Base-by-base conservation (phyloP, 1,140 invertebrate genomes). In the Aphelinus certus region DNA sequence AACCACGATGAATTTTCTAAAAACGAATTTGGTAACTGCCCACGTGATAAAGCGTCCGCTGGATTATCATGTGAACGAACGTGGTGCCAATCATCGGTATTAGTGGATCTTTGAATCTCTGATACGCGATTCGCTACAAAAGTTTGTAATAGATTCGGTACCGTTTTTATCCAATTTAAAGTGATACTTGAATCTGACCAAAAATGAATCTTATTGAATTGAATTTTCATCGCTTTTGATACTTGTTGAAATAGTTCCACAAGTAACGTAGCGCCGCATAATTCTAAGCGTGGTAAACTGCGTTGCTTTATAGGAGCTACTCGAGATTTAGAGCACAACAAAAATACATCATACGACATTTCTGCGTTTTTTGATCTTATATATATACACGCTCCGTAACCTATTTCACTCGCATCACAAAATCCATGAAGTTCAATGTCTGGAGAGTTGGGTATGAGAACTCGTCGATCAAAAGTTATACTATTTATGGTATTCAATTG, bases 151-250 rank as follows among this genome's bases (percentile, higher is more conserved):
- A 42, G 26, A n/a, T 48, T 5, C 2, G 78, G 75, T 26, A 26
- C 26, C 0, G 26, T 26, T 26, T 26, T 26, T 26, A 26, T 26
- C 26, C 26, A 26, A 26, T 10, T 76, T 51, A 6, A 60, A 1
- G 74, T 79, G 7, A 81, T 75, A 0, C 26, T 79, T n/a, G 78
- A 79, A 63, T 83, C 81, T 10, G 76, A 75, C 75, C 77, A 83
- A 56, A 79, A 79, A 61, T 68, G n/a, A 1, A 65, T 57, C 0
- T 55, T 26, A 7, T 58, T 3, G n/a, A 76, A 48, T 55, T 56
- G n/a, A 5, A 62, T 60, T 3, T 57, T 61, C 7, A 76, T 57
- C 6, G 58, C 58, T 1, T 60, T n/a, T 42, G 10, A 6, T 1
- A 65, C 10, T 7, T 71, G 51, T 9, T 46, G 2, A 26, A 26